Conservation (phyloP, 2,888 invertebrate species). For the Liopterus haemorrhoidalis region DNA sequence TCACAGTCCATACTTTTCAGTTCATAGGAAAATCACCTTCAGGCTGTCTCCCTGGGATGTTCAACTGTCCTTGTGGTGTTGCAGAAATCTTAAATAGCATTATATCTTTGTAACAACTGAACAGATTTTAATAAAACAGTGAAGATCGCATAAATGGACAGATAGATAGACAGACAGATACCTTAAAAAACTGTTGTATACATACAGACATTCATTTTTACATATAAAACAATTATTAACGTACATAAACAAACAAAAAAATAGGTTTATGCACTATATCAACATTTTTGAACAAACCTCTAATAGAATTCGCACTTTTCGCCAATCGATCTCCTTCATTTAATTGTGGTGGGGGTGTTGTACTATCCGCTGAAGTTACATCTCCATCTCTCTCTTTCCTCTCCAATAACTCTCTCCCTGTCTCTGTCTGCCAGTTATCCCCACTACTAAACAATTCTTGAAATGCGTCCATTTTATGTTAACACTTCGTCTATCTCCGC, state of each 20-base stretch:
- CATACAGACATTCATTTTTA: too few species aligned
- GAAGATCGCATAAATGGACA: too few species aligned
- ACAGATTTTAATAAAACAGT: too few species aligned
- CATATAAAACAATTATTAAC: too few species aligned
- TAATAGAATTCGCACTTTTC: conserved; percentile 59
- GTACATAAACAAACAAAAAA: conserved; percentile 8
- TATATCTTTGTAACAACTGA: too few species aligned
- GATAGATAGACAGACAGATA: too few species aligned
- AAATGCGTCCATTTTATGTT: conserved; percentile 47
- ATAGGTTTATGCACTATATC: background rate
- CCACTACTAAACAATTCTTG: conserved; percentile 45
- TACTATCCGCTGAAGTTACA: conserved; percentile 51
- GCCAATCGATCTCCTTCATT: conserved; percentile 50
- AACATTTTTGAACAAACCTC: conserved; percentile 48
- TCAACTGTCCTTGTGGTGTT: too few species aligned
- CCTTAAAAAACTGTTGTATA: too few species aligned
- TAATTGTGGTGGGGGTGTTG: conserved; percentile 52
- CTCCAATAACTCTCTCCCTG: conserved; percentile 21
- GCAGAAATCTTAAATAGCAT: too few species aligned
- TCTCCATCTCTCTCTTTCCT: conserved; percentile 31
- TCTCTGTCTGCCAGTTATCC: conserved; percentile 41
- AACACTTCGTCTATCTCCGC: conserved; percentile 27
- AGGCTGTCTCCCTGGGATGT: too few species aligned
- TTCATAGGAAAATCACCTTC: too few species aligned
- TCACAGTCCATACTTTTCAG: too few species aligned